phyloP scores from a whole-genome alignment of 2,113 vertebrate genomes.

The Periophthalmus modestus region DNA sequence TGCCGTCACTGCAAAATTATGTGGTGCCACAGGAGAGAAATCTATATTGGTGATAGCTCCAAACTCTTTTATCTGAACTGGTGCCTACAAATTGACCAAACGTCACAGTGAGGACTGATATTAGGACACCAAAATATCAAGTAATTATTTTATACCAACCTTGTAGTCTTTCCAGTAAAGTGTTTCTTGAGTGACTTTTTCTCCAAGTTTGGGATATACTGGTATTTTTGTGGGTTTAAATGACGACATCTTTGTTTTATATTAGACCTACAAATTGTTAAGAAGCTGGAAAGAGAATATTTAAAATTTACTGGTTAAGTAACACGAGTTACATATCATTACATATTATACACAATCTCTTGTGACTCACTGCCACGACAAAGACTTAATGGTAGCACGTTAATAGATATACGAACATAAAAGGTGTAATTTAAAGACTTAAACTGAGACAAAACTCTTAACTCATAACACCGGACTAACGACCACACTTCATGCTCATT shows the following conservation, averaged over 20 bases:
- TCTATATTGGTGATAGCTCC: slow-evolving; percentile 89
- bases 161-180: slow-evolving; percentile 94
- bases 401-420: too few species aligned
- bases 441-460: neutral
- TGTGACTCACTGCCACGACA: neutral
- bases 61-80: slow-evolving; percentile 96
- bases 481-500: neutral
- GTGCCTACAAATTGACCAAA: slow-evolving; percentile 73
- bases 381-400: neutral
- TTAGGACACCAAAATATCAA: neutral
- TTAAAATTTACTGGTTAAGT: neutral
- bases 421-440: neutral
- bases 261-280: neutral
- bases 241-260: slow-evolving; percentile 78
- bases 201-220: slow-evolving; percentile 85
- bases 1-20: slow-evolving; percentile 93
- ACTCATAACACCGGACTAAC: neutral
- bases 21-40: slow-evolving; percentile 85
- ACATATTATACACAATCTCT: too few species aligned
- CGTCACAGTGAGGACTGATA: slow-evolving; percentile 13
- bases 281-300: neutral
- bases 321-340: too few species aligned
- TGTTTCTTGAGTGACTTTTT: slow-evolving; percentile 91
- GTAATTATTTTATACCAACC: slow-evolving; percentile 60
- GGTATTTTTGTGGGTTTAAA: slow-evolving; percentile 89